A percentile compares a stretch with the other conserved stretches of the same genome.
These are phyloP conservation scores for Leptothorax acervorum DNA, from an alignment of 2,888 invertebrate species.

Conservation along the genomic window DNA sequence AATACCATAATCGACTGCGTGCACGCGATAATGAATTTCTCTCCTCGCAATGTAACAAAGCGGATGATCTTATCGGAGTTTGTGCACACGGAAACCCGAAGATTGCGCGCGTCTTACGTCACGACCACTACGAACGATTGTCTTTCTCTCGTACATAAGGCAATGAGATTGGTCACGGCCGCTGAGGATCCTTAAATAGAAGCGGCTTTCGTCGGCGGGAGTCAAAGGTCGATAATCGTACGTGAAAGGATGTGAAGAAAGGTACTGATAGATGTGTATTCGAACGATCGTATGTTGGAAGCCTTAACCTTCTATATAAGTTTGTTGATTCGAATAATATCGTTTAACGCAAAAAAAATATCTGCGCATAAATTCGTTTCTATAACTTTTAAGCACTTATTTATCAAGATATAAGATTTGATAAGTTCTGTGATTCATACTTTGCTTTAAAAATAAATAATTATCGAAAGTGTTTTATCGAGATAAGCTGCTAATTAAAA, in stretches of 20 bases:
- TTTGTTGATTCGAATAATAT: neutral
- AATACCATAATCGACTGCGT: conserved; percentile 54
- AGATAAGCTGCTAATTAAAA: neutral
- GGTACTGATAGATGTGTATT: conserved; percentile 56
- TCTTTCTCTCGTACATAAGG: conserved; percentile 10
- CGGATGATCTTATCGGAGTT: conserved; percentile 23
- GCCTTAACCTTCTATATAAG: conserved; percentile 35
- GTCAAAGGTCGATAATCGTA: conserved; percentile 64
- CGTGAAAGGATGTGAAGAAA: conserved; percentile 73
- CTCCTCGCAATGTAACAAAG: conserved; percentile 23
- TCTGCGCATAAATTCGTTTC: neutral
- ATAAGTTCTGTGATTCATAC: neutral
- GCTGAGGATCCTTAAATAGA: conserved; percentile 70
- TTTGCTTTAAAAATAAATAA: conserved; percentile 4
- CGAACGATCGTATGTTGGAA: conserved; percentile 52
- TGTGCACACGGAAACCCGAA: conserved; percentile 15
- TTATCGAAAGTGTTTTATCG: neutral
- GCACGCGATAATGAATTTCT: conserved; percentile 59
- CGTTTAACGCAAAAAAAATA: neutral
- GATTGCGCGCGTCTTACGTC: conserved; percentile 28
- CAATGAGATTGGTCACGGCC: neutral
- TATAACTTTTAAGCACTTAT: neutral
- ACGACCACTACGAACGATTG: conserved; percentile 27
- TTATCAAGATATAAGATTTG: neutral
- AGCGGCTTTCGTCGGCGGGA: conserved; percentile 68